Conservation (phyloP, 23 tunicate species). For the Styela plicata region DNA sequence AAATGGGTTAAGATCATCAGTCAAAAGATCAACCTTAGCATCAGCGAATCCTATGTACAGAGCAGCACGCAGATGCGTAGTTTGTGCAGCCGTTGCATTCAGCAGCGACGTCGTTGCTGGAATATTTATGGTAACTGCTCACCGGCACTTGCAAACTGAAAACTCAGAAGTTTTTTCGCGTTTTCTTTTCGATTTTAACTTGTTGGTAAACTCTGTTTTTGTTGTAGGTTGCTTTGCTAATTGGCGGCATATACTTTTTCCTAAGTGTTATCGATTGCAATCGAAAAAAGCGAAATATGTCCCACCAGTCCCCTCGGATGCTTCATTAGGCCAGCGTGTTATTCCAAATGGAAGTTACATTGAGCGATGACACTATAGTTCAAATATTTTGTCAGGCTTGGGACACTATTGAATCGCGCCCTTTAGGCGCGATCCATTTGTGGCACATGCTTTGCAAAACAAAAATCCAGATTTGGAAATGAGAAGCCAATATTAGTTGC, state of each 20-base stretch:
- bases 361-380: background rate
- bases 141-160: background rate
- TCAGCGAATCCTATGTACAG: conserved; percentile 9
- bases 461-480: too few species aligned
- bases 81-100: conserved; percentile 36
- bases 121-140: background rate
- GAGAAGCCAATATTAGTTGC: too few species aligned
- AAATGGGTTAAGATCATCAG: conserved; percentile 24
- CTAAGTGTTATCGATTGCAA: background rate
- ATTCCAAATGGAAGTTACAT: background rate
- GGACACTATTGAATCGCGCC: too few species aligned
- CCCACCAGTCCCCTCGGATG: background rate
- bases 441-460: too few species aligned
- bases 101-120: conserved; percentile 34
- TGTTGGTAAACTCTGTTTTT: conserved; percentile 6
- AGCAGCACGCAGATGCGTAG: conserved; percentile 43
- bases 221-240: conserved; percentile 22
- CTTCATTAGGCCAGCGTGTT: background rate
- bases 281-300: background rate
- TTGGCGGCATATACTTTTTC: conserved; percentile 26
- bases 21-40: conserved; percentile 1
- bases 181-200: conserved; percentile 8
- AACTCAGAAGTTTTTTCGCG: background rate
- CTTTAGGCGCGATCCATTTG: too few species aligned
- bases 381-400: too few species aligned